phyloP scores from a whole-genome alignment of 2,113 vertebrate genomes.

The Condylura cristata region DNA sequence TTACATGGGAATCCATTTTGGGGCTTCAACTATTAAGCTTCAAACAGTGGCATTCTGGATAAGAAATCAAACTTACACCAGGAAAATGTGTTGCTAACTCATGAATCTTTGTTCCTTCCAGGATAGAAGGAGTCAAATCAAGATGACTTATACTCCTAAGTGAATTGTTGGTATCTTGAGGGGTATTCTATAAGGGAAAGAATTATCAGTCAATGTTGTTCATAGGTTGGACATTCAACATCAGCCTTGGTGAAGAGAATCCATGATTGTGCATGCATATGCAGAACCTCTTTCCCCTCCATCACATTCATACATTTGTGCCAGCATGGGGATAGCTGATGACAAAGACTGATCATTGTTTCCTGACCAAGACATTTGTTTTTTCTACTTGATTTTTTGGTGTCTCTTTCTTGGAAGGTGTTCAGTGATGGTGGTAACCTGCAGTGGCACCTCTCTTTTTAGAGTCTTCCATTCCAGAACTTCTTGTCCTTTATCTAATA shows the following conservation, averaged over 20 bases:
- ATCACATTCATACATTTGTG: neutral
- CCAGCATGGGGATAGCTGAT: neutral
- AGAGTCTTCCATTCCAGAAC: neutral
- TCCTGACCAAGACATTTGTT: neutral
- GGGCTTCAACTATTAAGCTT: neutral
- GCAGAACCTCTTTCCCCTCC: neutral
- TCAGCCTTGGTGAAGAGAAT: neutral
- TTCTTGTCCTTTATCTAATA: neutral
- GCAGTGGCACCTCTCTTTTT: neutral
- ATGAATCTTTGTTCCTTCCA: neutral
- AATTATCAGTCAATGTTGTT: neutral
- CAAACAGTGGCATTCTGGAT: neutral
- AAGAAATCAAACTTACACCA: neutral
- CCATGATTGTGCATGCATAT: neutral
- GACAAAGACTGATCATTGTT: neutral
- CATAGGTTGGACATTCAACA: neutral
- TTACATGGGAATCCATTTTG: neutral
- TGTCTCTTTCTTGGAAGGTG: neutral
- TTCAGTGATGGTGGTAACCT: neutral
- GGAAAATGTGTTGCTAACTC: neutral
- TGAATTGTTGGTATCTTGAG: neutral
- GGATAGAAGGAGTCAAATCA: neutral
- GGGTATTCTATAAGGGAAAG: neutral
- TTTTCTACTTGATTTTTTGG: neutral
- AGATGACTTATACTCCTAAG: neutral